Evolutionary conservation across 2,113 vertebrate species (phyloP).

Genomic region (Leptodactylus fuscus): DNA sequence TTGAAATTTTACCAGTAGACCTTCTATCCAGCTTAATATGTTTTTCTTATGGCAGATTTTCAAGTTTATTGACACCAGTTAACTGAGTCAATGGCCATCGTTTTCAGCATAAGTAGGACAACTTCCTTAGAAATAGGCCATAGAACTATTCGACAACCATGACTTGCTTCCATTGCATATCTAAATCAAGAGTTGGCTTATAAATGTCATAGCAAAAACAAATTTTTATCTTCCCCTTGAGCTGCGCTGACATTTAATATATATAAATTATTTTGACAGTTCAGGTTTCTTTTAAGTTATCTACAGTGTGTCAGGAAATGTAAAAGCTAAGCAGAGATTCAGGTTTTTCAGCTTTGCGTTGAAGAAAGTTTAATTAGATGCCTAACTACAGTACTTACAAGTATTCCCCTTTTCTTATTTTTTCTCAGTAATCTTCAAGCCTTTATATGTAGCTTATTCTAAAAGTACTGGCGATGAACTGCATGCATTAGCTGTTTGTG

Average conservation of each 20-base stretch:
- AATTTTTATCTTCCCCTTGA: constrained; percentile 71
- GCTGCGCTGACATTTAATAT: constrained; percentile 72
- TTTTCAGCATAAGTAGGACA: constrained; percentile 76
- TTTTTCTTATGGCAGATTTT: constrained; percentile 64
- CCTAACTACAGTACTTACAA: constrained; percentile 47
- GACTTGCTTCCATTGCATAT: constrained; percentile 71
- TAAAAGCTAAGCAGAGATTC: constrained; percentile 66
- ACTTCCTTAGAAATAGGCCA: constrained; percentile 74
- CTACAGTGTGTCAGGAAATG: constrained; percentile 67
- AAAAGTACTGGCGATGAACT: constrained; percentile 24
- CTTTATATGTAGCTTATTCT: constrained; percentile 33
- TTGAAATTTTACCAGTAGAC: constrained; percentile 35
- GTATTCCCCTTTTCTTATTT: constrained; percentile 18
- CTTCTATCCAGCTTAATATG: neutral
- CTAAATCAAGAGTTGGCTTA: constrained; percentile 72
- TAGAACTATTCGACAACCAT: constrained; percentile 67
- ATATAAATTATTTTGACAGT: constrained; percentile 73
- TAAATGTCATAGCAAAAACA: constrained; percentile 74
- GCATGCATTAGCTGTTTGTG: constrained; percentile 54
- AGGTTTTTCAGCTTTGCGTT: constrained; percentile 63
- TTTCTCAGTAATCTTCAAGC: constrained; percentile 20
- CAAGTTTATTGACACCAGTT: constrained; percentile 72
- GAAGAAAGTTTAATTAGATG: constrained; percentile 66
- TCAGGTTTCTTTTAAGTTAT: constrained; percentile 69
- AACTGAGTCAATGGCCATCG: constrained; percentile 75